Percentiles rank a stretch among this genome's conserved stretches.
These are phyloP conservation scores for Conops quadrifasciatus DNA, from an alignment of 2,888 invertebrate genomes.

Conservation along the genomic window DNA sequence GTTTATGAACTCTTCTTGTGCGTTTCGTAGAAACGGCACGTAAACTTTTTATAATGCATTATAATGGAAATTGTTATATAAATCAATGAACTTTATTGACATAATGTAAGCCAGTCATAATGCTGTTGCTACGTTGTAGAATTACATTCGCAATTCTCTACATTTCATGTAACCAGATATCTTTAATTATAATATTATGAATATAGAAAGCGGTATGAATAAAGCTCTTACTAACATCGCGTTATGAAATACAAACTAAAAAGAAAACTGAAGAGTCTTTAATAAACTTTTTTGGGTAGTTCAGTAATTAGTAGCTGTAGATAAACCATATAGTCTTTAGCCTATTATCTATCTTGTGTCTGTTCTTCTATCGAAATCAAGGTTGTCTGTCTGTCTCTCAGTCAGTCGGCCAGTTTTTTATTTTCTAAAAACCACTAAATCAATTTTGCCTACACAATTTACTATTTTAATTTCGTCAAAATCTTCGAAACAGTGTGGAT, in stretches of 20 bases:
- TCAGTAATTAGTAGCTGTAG: background rate
- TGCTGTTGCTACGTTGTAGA: background rate
- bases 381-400: background rate
- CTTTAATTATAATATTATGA: constrained; percentile 12
- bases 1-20: too few relatives aligned
- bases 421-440: constrained; percentile 3
- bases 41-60: background rate
- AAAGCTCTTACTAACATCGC: constrained; percentile 13
- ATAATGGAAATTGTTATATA: background rate
- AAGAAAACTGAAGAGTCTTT: background rate
- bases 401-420: background rate
- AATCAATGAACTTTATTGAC: background rate
- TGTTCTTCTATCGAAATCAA: background rate
- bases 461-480: constrained; percentile 38
- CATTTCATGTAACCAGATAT: constrained; percentile 13
- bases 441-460: constrained; percentile 1
- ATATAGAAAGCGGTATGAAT: constrained; percentile 2
- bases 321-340: too few relatives aligned
- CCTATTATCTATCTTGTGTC: too few relatives aligned
- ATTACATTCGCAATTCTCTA: background rate
- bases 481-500: constrained; percentile 55
- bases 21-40: background rate
- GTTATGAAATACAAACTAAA: background rate
- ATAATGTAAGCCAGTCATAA: background rate
- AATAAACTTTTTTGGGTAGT: background rate